These are phyloP conservation scores for Galerucella pusilla DNA, from an alignment of 2,888 invertebrate genomes.

Conservation along the genomic window DNA sequence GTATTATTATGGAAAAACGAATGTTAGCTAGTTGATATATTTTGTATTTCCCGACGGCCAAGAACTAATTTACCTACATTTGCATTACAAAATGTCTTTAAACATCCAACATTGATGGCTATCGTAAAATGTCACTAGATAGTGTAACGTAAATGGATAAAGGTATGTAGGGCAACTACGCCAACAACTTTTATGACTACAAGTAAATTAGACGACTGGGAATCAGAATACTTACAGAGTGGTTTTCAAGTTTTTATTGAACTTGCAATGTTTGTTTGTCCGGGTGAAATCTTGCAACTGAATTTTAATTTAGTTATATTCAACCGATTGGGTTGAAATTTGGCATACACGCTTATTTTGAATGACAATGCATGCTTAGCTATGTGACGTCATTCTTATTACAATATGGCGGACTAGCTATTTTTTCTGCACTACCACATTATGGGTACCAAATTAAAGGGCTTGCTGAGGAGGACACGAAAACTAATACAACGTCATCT, in stretches of 20 bases:
- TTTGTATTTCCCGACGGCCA: conserved; percentile 20
- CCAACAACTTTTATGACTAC: not conserved
- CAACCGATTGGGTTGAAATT: too few relatives aligned
- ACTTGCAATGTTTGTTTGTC: too few relatives aligned
- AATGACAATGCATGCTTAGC: too few relatives aligned
- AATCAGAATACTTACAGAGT: not conserved
- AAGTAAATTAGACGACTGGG: not conserved
- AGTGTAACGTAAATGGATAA: conserved; percentile 8
- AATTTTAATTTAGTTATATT: too few relatives aligned
- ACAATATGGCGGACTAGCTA: too few relatives aligned
- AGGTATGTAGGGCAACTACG: conserved; percentile 8
- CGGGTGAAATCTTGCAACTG: too few relatives aligned
- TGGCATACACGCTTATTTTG: too few relatives aligned
- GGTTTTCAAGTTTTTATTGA: not conserved
- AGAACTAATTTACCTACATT: conserved; percentile 13
- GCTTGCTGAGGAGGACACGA: too few relatives aligned
- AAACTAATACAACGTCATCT: too few relatives aligned
- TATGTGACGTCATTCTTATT: too few relatives aligned
- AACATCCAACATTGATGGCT: not conserved
- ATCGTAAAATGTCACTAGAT: conserved; percentile 9
- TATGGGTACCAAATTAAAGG: too few relatives aligned
- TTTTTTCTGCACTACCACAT: too few relatives aligned
- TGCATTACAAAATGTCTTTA: conserved; percentile 28
- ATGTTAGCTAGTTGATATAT: conserved; percentile 18
- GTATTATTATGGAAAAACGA: not conserved